phyloP scores from a whole-genome alignment of 2,797 vertebrate species.

The Sebastes steindachneri region DNA sequence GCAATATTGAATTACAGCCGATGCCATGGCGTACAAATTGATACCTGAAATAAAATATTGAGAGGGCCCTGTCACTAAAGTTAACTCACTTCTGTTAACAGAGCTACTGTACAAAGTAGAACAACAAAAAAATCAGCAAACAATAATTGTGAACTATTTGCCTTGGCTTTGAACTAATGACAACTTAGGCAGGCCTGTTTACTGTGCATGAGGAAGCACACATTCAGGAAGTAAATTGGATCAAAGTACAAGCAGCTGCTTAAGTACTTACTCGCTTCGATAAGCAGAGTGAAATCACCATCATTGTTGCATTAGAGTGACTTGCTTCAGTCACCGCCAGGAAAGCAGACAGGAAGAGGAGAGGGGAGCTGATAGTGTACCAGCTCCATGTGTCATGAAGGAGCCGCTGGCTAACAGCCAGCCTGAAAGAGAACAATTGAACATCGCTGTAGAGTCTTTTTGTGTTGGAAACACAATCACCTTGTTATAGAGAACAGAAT shows the following conservation, averaged over 20 bases:
- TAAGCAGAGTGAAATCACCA: slow-evolving; percentile 84
- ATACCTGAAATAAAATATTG: slow-evolving; percentile 64
- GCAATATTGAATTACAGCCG: slow-evolving; percentile 74
- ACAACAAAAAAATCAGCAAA: slow-evolving; percentile 62
- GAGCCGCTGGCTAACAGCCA: slow-evolving; percentile 83
- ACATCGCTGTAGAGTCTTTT: slow-evolving; percentile 75
- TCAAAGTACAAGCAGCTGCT: slow-evolving; percentile 82
- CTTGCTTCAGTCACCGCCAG: slow-evolving; percentile 81
- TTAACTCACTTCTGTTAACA: slow-evolving; percentile 63
- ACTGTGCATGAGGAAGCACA: slow-evolving; percentile 82
- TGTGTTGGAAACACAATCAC: slow-evolving; percentile 86
- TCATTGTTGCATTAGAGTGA: slow-evolving; percentile 85
- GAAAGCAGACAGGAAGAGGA: slow-evolving; percentile 84
- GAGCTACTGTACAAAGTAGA: slow-evolving; percentile 48
- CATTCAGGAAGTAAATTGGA: slow-evolving; percentile 87
- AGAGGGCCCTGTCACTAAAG: slow-evolving; percentile 53
- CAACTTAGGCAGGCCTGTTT: slow-evolving; percentile 82
- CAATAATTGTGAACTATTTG: slow-evolving; percentile 83
- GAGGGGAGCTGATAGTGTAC: slow-evolving; percentile 83
- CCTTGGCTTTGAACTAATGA: slow-evolving; percentile 77
- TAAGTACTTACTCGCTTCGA: slow-evolving; percentile 86
- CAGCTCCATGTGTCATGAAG: slow-evolving; percentile 84
- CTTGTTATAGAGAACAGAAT: slow-evolving; percentile 78
- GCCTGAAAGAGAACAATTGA: slow-evolving; percentile 81
- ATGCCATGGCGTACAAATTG: slow-evolving; percentile 62